Percentiles rank a stretch among this genome's conserved stretches.
Evolutionary conservation across 30 jellyfish, hydroid and myxozoan species (phyloP).

Genomic region (Cassiopea xamachana): DNA sequence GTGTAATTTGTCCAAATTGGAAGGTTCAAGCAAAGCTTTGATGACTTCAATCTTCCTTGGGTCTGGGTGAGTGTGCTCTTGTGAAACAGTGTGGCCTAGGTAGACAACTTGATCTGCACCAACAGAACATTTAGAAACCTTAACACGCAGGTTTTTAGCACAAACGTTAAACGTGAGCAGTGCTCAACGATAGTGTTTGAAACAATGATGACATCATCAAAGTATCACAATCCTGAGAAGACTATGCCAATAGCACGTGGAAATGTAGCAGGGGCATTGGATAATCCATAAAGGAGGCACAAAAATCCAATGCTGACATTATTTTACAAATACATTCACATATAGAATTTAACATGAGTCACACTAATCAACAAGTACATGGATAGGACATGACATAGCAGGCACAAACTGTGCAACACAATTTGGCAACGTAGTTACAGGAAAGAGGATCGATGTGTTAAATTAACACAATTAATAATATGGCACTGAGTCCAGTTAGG

Average conservation of each 20-base stretch:
- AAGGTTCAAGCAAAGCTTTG: background rate
- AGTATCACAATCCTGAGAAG: slow-evolving; percentile 7
- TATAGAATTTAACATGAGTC: background rate
- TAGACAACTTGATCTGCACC: slow-evolving; percentile 35
- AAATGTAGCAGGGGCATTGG: slow-evolving; percentile 37
- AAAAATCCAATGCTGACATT: background rate
- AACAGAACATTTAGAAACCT: slow-evolving; percentile 45
- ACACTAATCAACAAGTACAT: no score
- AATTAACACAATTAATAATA: background rate
- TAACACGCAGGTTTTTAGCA: slow-evolving; percentile 19
- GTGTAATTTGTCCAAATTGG: background rate
- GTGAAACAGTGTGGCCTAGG: slow-evolving; percentile 57
- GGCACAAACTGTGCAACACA: no score
- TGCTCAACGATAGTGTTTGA: slow-evolving; percentile 29
- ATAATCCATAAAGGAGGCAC: slow-evolving; percentile 14
- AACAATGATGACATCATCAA: slow-evolving; percentile 58
- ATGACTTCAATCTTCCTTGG: slow-evolving; percentile 1
- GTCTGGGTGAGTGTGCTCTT: slow-evolving; percentile 28
- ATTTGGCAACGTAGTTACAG: no score
- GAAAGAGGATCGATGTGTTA: no score
- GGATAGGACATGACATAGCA: no score
- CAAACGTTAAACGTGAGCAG: background rate
- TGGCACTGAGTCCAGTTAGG: slow-evolving; percentile 64
- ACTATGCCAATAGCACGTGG: slow-evolving; percentile 29
- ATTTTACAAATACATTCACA: background rate